Percentiles rank a stretch among this genome's conserved stretches.
Evolutionary conservation across 2,113 vertebrate genomes (phyloP).

Genomic region (Sylvietta virens): DNA sequence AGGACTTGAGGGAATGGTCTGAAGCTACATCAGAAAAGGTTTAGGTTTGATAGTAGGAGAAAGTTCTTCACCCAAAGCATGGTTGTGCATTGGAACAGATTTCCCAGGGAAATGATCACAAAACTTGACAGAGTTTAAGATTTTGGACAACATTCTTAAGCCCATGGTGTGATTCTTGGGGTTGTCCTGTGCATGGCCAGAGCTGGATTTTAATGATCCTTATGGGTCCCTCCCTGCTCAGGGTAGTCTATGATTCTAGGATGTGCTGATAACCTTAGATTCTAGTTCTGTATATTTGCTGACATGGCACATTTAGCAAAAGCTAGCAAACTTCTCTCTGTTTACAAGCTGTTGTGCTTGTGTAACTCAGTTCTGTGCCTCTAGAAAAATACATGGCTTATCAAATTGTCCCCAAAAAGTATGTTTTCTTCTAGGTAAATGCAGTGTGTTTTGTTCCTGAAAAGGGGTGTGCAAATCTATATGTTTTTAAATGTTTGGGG

Average conservation of each 20-base stretch:
- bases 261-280: not conserved
- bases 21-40: not conserved
- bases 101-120: not conserved
- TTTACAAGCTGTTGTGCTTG: not conserved
- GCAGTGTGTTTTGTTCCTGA: not conserved
- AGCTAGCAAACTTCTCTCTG: not conserved
- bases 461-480: not conserved
- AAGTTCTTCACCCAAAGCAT: not conserved
- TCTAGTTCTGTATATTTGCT: not conserved
- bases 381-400: not conserved
- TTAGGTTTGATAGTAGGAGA: not conserved
- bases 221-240: not conserved
- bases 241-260: not conserved
- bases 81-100: not conserved
- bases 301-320: not conserved
- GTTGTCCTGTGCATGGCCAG: not conserved
- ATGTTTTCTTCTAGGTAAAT: not conserved
- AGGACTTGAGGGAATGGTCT: not conserved
- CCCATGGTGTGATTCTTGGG: not conserved
- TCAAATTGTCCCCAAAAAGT: not conserved
- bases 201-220: not conserved
- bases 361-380: not conserved
- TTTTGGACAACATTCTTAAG: not conserved
- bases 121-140: not conserved
- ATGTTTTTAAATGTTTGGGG: not conserved